Base-by-base conservation (phyloP, 2,797 vertebrate genomes). In the Orientallactaga sibirica region DNA sequence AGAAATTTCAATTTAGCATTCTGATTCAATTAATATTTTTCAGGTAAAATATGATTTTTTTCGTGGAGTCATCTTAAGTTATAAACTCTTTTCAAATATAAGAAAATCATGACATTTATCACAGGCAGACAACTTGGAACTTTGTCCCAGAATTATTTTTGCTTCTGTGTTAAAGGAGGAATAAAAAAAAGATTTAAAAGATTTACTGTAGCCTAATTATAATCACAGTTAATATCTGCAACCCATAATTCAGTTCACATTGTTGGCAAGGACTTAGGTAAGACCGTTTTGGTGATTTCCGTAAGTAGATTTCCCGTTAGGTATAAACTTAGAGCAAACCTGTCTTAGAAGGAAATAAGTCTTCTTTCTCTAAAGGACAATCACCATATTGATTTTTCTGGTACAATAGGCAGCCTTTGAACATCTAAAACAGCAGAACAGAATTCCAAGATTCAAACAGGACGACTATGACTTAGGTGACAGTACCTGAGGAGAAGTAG, bases 401-500 rank as follows among this genome's bases (percentile, higher is more conserved):
- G 15, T 25, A n/a, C 0, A 29, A 61, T 20, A 61, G n/a, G 77
- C 20, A 87, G 55, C 2, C 64, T 86, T 83, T 73, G 86, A 86
- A 87, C 14, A 95, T 9, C 55, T 18, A 52, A 33, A 91, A 58
- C 11, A 92, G 78, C 14, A 79, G 92, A 66, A 41, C 9, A 33
- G 27, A 83, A 62, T 0, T 52, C 19, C 68, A 64, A 86, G 33
- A 41, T 73, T 64, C 29, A 58, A 58, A 16, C 37, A 92, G 19
- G 6, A 19, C 0, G 7, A 8, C 43, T 2, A 22, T 0, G 7
- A 33, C 58, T 18, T 1, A 18, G 4, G 67, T 66, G 74, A 92
- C 10, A 71, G 86, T 98, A 99, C 99, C 99, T 99, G 99, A 16
- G 98, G 98, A 86, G 98, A 98, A 61, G 98, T 98, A 86, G 99